Percentiles rank a stretch among this genome's conserved stretches.
These are phyloP conservation scores for Eupithecia subfuscata DNA, from an alignment of 2,888 invertebrate species.

Conservation along the genomic window DNA sequence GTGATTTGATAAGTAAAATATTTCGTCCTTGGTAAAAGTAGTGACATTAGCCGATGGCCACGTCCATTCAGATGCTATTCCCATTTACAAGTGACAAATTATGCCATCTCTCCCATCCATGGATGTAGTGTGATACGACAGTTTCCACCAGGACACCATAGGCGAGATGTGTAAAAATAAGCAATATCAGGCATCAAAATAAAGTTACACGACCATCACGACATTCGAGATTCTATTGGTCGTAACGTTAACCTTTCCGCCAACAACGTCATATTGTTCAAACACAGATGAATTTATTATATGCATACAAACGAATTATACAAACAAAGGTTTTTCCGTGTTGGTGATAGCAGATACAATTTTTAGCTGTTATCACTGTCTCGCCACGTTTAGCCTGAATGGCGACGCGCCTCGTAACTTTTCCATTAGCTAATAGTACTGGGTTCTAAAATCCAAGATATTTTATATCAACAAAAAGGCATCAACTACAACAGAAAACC, in stretches of 20 bases:
- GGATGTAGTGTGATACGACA: neutral
- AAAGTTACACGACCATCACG: neutral
- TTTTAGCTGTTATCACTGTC: neutral
- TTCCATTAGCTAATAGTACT: too few relatives aligned
- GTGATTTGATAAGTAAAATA: too few relatives aligned
- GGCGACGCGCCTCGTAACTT: too few relatives aligned
- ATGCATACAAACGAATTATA: neutral
- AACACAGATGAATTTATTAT: neutral
- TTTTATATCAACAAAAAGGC: too few relatives aligned
- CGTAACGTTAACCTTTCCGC: neutral
- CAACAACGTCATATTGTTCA: conserved; percentile 4
- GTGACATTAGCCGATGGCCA: too few relatives aligned
- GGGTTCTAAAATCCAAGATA: too few relatives aligned
- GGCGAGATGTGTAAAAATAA: neutral
- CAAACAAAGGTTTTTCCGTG: conserved; percentile 4
- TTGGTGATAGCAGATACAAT: neutral
- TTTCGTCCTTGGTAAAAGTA: too few relatives aligned
- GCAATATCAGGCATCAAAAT: neutral
- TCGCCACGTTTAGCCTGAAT: too few relatives aligned
- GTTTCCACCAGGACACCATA: neutral
- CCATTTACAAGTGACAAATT: neutral
- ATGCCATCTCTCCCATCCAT: neutral
- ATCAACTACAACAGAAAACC: too few relatives aligned
- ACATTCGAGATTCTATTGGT: neutral
- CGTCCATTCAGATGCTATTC: too few relatives aligned